Evolutionary conservation across 2,797 vertebrate genomes (phyloP), one percentile per base, ranked within the genome.

Genomic region (Aphelocoma californica): DNA sequence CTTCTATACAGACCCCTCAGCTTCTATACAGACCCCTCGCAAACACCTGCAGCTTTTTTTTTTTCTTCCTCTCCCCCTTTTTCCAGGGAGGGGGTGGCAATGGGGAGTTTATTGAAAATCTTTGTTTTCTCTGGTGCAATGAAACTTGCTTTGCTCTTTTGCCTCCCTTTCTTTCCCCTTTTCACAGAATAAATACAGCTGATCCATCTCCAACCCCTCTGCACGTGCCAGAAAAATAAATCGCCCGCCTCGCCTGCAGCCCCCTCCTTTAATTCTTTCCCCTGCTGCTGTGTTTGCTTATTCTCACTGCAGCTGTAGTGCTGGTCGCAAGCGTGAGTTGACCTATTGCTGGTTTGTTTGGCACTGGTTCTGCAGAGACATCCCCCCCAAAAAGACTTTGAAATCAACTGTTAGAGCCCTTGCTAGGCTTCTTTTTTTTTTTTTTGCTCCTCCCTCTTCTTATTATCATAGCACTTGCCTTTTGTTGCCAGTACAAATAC

Each of bases 121-220:
- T 96, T 95, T 91, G 92, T 93, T 93, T 96, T 92, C 95, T 65
- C 91, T 86, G 81, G 57, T 95, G 81, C 88, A 31, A 86, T 83
- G 79, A 95, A 96, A 97, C 93, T 96, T 93, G 96, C 96, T 97
- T 96, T 96, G 91, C 96, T 96, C 92, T 95, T 96, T 97, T 95
- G 91, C 97, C 82, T 96, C 67, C 93, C 94, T 97, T 97, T 97
- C 98, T 98, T 98, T 89, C 70, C 74, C 74, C 98, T 97, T 98
- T 98, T 98, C 97, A 98, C 98, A 98, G 98, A 98, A 98, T 98
- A 99, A 99, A 99, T 98, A 99, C 99, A 99, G 99, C 99, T 99
- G 99, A 99, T 98, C 98, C 98, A 98, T 98, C 98, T 90, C 90
- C 77, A 92, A 79, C 92, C 94, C 78, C 92, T 91, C 96, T 98